A percentile compares a stretch with the other conserved stretches of the same genome.
Conservation (phyloP, 2,888 invertebrate genomes). For the Drosophila anceps region DNA sequence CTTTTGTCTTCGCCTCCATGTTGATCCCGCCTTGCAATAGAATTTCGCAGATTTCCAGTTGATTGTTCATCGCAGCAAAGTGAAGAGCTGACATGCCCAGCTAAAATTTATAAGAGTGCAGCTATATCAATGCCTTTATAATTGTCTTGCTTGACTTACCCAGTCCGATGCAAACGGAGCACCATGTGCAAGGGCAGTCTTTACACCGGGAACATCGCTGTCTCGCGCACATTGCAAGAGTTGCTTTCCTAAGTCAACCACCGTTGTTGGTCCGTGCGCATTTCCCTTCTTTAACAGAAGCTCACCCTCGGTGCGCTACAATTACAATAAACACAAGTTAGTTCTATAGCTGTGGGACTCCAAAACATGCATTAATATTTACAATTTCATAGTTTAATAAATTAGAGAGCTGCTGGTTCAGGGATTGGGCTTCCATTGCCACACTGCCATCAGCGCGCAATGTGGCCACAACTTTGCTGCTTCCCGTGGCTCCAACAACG, state of each 20-base stretch:
- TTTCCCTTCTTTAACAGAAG: constrained; percentile 62
- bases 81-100: constrained; percentile 96
- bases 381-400: constrained; percentile 82
- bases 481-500: constrained; percentile 55
- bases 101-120: constrained; percentile 85
- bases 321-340: not conserved
- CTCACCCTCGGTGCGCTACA: constrained; percentile 79
- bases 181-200: constrained; percentile 92
- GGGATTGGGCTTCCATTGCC: constrained; percentile 68
- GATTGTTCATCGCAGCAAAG: constrained; percentile 93
- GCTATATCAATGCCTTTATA: not conserved
- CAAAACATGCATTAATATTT: constrained; percentile 41
- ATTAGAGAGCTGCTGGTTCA: constrained; percentile 69
- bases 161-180: constrained; percentile 97
- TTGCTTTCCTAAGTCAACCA: constrained; percentile 93
- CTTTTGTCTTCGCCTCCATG: constrained; percentile 95
- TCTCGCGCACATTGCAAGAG: constrained; percentile 92
- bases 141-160: constrained; percentile 87
- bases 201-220: constrained; percentile 91
- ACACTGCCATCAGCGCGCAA: constrained; percentile 83
- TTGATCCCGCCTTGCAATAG: constrained; percentile 94
- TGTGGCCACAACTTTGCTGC: constrained; percentile 82
- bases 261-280: constrained; percentile 64
- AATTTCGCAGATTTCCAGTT: constrained; percentile 91
- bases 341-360: not conserved